These are phyloP conservation scores for Desoria tigrina DNA, from an alignment of 2,888 invertebrate species.

Conservation along the genomic window DNA sequence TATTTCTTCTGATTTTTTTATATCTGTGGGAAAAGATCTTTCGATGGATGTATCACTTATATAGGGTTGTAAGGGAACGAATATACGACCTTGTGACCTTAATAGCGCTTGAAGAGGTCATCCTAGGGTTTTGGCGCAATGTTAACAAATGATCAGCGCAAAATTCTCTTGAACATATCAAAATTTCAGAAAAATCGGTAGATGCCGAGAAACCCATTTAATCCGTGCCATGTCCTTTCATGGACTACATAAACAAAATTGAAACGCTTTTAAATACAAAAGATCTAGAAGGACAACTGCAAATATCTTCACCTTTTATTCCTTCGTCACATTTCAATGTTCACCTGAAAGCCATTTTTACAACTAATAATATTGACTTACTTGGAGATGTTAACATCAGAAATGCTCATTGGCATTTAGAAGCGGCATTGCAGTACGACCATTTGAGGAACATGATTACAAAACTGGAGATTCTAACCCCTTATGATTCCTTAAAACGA, in stretches of 20 bases:
- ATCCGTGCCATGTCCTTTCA: too few species aligned
- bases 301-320: conserved; percentile 44
- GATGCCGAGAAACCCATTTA: too few species aligned
- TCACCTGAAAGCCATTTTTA: conserved; percentile 41
- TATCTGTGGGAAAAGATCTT: too few species aligned
- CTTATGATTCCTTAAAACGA: conserved; percentile 46
- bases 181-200: too few species aligned
- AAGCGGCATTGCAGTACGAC: conserved; percentile 36
- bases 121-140: too few species aligned
- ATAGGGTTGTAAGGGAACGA: too few species aligned
- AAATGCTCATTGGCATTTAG: conserved; percentile 45
- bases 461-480: conserved; percentile 46
- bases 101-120: too few species aligned
- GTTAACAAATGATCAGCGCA: too few species aligned
- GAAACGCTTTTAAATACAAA: conserved; percentile 33
- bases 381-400: conserved; percentile 44
- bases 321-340: conserved; percentile 42
- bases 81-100: too few species aligned
- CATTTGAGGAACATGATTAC: conserved; percentile 37
- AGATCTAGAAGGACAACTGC: conserved; percentile 42
- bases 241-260: conserved; percentile 30
- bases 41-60: too few species aligned
- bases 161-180: too few species aligned
- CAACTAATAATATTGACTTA: conserved; percentile 30
- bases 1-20: too few species aligned